These are phyloP conservation scores for Spatulosminthurus flaviceps DNA, from an alignment of 2,888 invertebrate species.

Conservation along the genomic window DNA sequence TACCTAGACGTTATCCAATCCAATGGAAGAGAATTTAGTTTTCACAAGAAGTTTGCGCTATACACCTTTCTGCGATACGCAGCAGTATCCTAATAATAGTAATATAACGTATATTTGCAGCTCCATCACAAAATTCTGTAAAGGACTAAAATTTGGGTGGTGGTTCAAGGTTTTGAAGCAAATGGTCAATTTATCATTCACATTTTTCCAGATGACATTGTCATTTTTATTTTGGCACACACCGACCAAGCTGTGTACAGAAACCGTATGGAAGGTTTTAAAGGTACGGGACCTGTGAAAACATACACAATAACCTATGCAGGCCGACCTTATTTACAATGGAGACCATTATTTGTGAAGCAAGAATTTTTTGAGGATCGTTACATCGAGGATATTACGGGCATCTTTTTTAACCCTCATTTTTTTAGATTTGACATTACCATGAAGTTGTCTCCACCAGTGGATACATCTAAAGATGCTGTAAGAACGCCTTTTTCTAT, in stretches of 20 bases:
- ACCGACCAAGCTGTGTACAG: constrained; percentile 15
- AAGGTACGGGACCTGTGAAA: constrained; percentile 9
- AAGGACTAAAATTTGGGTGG: neutral
- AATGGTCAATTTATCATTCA: too few relatives aligned
- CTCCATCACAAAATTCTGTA: too few relatives aligned
- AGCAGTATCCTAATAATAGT: constrained; percentile 53
- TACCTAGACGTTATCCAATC: constrained; percentile 27
- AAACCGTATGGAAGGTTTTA: neutral
- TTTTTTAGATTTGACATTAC: constrained; percentile 54
- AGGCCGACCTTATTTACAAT: constrained; percentile 46
- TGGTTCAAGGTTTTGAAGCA: neutral
- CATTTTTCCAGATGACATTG: constrained; percentile 46
- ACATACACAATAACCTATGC: constrained; percentile 51
- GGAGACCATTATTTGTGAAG: constrained; percentile 49
- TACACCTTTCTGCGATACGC: constrained; percentile 52
- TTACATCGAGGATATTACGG: constrained; percentile 49
- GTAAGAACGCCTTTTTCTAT: too few relatives aligned
- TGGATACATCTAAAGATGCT: neutral
- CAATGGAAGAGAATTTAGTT: constrained; percentile 33
- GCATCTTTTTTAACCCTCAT: constrained; percentile 57
- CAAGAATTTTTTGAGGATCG: constrained; percentile 41
- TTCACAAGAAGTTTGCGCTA: constrained; percentile 46
- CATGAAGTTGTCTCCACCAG: constrained; percentile 41
- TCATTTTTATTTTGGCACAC: constrained; percentile 49
- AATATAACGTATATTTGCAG: too few relatives aligned